Base-by-base conservation (phyloP, 2,113 vertebrate species). In the Centropus unirufus region DNA sequence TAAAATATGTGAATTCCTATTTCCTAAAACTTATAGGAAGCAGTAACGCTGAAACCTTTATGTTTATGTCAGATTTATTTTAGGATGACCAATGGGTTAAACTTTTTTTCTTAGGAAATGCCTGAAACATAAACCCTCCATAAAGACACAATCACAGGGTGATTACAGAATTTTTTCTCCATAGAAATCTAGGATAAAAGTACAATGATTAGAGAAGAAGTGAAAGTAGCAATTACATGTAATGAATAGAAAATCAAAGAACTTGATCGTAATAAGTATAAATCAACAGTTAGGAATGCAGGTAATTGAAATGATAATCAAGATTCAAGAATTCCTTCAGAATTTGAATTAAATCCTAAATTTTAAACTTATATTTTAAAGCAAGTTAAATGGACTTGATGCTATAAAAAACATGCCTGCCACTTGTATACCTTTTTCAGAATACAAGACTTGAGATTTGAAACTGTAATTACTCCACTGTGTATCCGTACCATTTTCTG, bases 221-320 rank as follows among this genome's bases (percentile, higher is more conserved):
- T 69, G 16, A 51, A 87, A 46, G 84, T 69, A 77, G 46, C 24
- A 84, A 92, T 95, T 94, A 73, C 44, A 69, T 46, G 26, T 42
- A 93, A 91, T 91, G 70, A 82, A 87, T 72, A 89, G 36, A 85
- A 85, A 93, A 92, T 59, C 59, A 83, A 89, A 87, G 75, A 92
- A 74, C 78, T 85, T 90, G 46, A 90, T 83, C 85, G 62, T 15
- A 70, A 44, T 69, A 85, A 75, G 84, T 73, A 51, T 22, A 94
- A 85, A 92, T 85, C 83, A 95, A 69, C 32, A 76, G 42, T 69
- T 91, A 83, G 59, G 34, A 87, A 66, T 70, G 42, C 36, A 92
- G 67, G 74, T 87, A 85, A 85, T 83, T 92, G 70, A 95, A 96
- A 95, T 85, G 62, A 24, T 90, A 76, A 92, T 92, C 70, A 93